Evolutionary conservation across 2,797 vertebrate genomes (phyloP).

Genomic region (Paedocypris micromegethes): DNA sequence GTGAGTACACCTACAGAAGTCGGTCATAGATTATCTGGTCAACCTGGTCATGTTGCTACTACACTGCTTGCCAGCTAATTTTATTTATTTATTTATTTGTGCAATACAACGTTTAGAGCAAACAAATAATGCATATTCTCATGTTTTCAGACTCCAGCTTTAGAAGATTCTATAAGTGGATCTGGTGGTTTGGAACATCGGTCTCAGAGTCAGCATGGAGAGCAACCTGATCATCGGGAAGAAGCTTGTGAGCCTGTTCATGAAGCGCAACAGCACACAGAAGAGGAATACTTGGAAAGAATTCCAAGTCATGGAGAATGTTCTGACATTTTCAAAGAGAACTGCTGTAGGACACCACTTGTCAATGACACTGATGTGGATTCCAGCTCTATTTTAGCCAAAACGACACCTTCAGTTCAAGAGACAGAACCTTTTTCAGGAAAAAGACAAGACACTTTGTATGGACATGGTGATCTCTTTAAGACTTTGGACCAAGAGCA

Average conservation of each 20-base stretch:
- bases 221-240: constrained; percentile 53
- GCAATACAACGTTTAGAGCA: background rate
- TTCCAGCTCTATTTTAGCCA: constrained; percentile 3
- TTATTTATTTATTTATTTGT: too few species aligned
- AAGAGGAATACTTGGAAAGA: constrained; percentile 68
- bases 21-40: too few species aligned
- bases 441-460: background rate
- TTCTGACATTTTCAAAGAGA: constrained; percentile 57
- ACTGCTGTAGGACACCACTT: constrained; percentile 21
- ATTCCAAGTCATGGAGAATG: constrained; percentile 58
- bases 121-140: background rate
- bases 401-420: background rate
- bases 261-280: constrained; percentile 59
- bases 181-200: constrained; percentile 59
- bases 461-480: constrained; percentile 1
- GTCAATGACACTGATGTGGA: constrained; percentile 4
- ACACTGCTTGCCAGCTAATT: too few species aligned
- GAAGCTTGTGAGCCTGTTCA: constrained; percentile 31
- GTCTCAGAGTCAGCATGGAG: constrained; percentile 49
- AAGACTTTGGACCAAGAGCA: constrained; percentile 10
- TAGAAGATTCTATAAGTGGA: constrained; percentile 56
- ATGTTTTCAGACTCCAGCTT: constrained; percentile 58
- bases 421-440: background rate
- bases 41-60: too few species aligned
- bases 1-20: too few species aligned